Base-by-base conservation (phyloP, 2,888 invertebrate genomes). In the Agrochola lota region DNA sequence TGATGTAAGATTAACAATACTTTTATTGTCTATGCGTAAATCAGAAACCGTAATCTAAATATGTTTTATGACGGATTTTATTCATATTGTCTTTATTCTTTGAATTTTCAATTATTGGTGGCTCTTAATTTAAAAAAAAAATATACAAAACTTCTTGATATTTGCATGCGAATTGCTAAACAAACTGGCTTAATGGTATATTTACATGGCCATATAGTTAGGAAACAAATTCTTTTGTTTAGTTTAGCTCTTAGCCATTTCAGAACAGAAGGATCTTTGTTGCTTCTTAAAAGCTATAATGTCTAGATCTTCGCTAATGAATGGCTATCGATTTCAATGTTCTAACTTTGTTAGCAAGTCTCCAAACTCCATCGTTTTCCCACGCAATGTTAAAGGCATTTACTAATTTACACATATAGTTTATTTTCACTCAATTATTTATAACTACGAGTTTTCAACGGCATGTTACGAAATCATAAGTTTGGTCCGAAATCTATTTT, bases 221-320 rank as follows among this genome's bases (percentile, higher is more conserved):
- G 59, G 35, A n/a, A 68, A 78, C 55, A 11, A 70, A 26, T 67
- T 62, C 4, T 70, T 73, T 85, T 85, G 59, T 69, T 69, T 35
- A 55, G 1, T 57, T 57, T 26, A 7, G n/a, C 26, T 62, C 7
- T 35, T 52, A 59, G 26, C 26, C n/a, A 23, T 26, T 15, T 23
- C 26, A 40, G 35, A 62, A 83, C 63, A 83, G 12, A 63, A 72
- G 52, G 57, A 60, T 60, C 81, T 70, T 77, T 73, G 79, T 87
- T 81, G 20, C 9, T 2, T 59, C 55, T 40, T 23, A 57, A 76
- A 84, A 30, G 60, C 71, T 68, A 63, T 69, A 71, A 55, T 55
- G 85, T 87, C 87, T 87, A 88, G 87, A 88, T 72, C 67, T 70
- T 71, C 70, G 81, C 84, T 88, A 87, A 87, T 88, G 63, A 80